Percentiles rank a stretch among this genome's conserved stretches.
phyloP scores from a whole-genome alignment of 1,140 invertebrate genomes.

The Penaeus chinensis region DNA sequence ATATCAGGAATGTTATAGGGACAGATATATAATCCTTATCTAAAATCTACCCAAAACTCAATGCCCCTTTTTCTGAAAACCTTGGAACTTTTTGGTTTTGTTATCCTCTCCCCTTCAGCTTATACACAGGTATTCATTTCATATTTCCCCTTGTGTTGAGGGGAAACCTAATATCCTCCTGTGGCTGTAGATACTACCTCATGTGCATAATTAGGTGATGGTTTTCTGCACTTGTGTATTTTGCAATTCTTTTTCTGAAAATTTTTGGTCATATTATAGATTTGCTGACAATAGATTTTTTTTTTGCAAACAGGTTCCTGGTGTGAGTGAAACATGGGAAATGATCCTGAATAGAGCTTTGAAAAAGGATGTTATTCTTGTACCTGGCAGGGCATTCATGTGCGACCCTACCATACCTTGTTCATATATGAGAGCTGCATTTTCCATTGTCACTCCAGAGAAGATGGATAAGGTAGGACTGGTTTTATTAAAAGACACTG shows the following conservation, averaged over 20 bases:
- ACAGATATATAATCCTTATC: not conserved
- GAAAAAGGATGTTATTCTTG: slow-evolving; percentile 74
- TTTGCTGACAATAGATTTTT: slow-evolving; percentile 11
- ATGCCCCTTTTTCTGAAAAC: too few species aligned
- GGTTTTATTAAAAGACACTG: not conserved
- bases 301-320: slow-evolving; percentile 68
- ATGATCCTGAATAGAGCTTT: slow-evolving; percentile 77
- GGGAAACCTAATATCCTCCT: too few species aligned
- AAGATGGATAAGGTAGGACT: slow-evolving; percentile 74
- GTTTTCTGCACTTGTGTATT: too few species aligned
- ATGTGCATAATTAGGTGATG: too few species aligned
- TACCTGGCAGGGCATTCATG: slow-evolving; percentile 79
- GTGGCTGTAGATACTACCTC: too few species aligned
- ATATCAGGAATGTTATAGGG: not conserved
- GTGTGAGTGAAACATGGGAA: slow-evolving; percentile 77
- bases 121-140: too few species aligned
- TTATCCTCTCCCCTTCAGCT: too few species aligned
- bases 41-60: too few species aligned
- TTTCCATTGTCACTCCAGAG: slow-evolving; percentile 74
- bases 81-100: too few species aligned
- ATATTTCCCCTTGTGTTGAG: too few species aligned
- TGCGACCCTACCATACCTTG: slow-evolving; percentile 73
- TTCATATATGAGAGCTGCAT: slow-evolving; percentile 78
- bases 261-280: not conserved
- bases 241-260: too few species aligned